Evolutionary conservation across 2,113 vertebrate genomes (phyloP).

Genomic region (Xiphias gladius): DNA sequence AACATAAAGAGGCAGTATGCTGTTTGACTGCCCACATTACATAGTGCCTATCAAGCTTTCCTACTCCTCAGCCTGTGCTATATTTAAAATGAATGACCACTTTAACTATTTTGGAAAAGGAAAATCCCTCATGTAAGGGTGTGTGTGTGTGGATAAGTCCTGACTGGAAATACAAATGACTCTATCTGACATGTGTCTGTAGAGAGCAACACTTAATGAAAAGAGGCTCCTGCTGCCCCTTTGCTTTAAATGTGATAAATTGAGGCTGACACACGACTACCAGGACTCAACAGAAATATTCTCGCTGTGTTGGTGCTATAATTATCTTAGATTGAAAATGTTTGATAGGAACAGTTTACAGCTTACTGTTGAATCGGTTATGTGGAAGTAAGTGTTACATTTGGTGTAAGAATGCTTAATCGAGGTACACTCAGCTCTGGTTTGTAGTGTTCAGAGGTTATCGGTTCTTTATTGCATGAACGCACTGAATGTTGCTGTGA

Average conservation of each 20-base stretch:
- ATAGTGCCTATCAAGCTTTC: not conserved
- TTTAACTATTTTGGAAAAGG: constrained; percentile 45
- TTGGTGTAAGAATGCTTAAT: not conserved
- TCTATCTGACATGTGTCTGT: constrained; percentile 24
- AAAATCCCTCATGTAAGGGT: not conserved
- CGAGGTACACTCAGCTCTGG: not conserved
- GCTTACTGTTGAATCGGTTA: not conserved
- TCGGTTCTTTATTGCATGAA: not conserved
- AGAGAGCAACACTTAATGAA: constrained; percentile 29
- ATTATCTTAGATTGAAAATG: constrained; percentile 14
- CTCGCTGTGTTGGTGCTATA: not conserved
- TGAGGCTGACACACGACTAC: constrained; percentile 26
- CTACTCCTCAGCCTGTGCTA: constrained; percentile 27
- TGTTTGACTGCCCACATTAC: not conserved
- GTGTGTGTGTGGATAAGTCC: not conserved
- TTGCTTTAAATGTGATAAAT: constrained; percentile 18
- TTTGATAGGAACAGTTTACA: not conserved
- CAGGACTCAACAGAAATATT: constrained; percentile 19
- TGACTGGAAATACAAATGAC: constrained; percentile 30
- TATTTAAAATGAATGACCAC: constrained; percentile 45
- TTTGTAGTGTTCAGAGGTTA: not conserved
- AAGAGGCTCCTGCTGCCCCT: constrained; percentile 49
- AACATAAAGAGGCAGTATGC: not conserved
- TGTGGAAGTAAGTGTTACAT: not conserved
- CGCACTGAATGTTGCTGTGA: not conserved